phyloP scores from a whole-genome alignment of 2,888 invertebrate species.

The Nymphalis urticae region DNA sequence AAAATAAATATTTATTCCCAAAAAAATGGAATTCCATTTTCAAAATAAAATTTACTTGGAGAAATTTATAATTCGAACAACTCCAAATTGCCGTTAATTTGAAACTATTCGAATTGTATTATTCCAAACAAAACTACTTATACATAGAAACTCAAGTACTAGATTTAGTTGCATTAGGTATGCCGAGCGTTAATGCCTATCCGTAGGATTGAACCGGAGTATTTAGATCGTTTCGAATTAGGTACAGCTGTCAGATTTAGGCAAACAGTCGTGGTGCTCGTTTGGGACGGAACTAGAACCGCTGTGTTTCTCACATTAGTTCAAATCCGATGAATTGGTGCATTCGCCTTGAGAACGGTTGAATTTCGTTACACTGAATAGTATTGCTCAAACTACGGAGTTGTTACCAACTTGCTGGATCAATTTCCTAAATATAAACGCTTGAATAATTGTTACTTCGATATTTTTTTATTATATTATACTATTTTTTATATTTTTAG shows the following conservation, averaged over 20 bases:
- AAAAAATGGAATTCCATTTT: too few species aligned
- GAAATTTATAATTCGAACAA: neutral
- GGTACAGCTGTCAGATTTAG: conserved; percentile 68
- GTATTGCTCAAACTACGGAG: conserved; percentile 38
- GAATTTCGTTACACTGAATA: conserved; percentile 39
- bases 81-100: neutral
- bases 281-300: conserved; percentile 53
- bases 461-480: neutral
- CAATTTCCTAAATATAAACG: conserved; percentile 28
- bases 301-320: conserved; percentile 72
- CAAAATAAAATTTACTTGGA: too few species aligned
- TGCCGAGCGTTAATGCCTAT: conserved; percentile 35
- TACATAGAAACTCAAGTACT: conserved; percentile 13
- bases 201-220: conserved; percentile 37
- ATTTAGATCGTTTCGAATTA: conserved; percentile 56
- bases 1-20: too few species aligned
- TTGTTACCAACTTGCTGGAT: conserved; percentile 34
- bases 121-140: neutral
- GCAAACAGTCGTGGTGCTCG: conserved; percentile 62
- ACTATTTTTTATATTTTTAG: neutral
- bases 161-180: conserved; percentile 18
- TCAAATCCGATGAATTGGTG: conserved; percentile 64
- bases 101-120: conserved; percentile 1
- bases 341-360: conserved; percentile 52
- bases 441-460: conserved; percentile 8